Base-by-base conservation (phyloP, 2,797 vertebrate species). In the Pangasius larnaudii region DNA sequence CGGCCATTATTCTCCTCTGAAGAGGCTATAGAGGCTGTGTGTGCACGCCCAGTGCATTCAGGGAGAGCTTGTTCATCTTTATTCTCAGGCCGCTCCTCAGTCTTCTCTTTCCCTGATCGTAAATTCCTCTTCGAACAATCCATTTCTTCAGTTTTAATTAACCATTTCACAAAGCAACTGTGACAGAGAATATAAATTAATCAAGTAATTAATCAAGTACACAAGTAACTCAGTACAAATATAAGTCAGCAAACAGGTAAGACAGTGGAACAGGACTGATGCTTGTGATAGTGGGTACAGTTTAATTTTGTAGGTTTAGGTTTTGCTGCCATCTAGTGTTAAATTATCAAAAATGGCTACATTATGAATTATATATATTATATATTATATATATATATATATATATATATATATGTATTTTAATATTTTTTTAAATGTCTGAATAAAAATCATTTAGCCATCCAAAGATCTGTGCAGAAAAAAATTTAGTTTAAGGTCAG, bases 291-390 rank as follows among this genome's bases (percentile, higher is more conserved):
- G 56, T 83, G 36, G 18, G 13, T 85, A 8, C 19, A 3, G 14
- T 84, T 49, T 30, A 39, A 14, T 39, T 56, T 79, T 65, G 19
- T 63, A 16, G 59, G 39, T 10, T 39, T 80, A 86, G 67, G 71
- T 91, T 92, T 93, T 95, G 92, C 91, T 94, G 92, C 95, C 95
- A 94, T 95, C 95, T 96, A 96, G 92, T 95, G 96, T 0, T 69
- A 5, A 36, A 33, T 11, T 9, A 72, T 39, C 3, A 16, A 36
- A 79, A 78, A 56, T 71, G 16, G 27, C 61, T n/a, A 27, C 58
- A 61, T 61, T 61, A 24, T 61, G 0, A 9, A 61, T 3, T 53
- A 53, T 13, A 53, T 53, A 53, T 13, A n/a, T 65, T 56, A 56
- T 16, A 18, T 18, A 56, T 16, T 56, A 19, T 16, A 18, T 56